Evolutionary conservation across 2,797 vertebrate species (phyloP).

Genomic region (Leptoclinus maculatus): DNA sequence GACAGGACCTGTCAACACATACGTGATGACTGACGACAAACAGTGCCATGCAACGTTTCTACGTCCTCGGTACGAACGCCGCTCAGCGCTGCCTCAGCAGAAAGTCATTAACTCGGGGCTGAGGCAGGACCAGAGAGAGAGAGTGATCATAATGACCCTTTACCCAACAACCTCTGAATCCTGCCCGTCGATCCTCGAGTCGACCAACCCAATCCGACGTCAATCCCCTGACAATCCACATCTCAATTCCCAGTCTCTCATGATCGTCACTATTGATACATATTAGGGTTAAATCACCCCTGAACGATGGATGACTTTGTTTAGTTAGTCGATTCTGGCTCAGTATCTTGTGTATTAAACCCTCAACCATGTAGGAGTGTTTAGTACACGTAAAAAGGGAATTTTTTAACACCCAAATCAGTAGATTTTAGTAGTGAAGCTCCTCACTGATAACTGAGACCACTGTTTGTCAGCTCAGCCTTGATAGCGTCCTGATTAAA

Average conservation of each 20-base stretch:
- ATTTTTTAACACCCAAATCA: background rate
- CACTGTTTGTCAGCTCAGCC: background rate
- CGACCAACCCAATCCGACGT: constrained; percentile 28
- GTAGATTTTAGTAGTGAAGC: background rate
- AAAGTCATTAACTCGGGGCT: constrained; percentile 26
- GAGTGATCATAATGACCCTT: constrained; percentile 23
- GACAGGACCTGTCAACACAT: constrained; percentile 61
- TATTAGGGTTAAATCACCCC: constrained; percentile 47
- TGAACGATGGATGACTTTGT: constrained; percentile 62
- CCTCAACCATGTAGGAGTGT: background rate
- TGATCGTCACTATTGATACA: constrained; percentile 30
- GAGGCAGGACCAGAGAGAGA: constrained; percentile 30
- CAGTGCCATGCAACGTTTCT: constrained; percentile 44
- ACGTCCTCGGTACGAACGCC: constrained; percentile 20
- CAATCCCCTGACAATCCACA: constrained; percentile 32
- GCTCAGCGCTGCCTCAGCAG: background rate
- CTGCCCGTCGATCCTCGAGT: constrained; percentile 44
- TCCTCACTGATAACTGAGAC: background rate
- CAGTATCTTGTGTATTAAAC: background rate
- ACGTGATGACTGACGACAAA: constrained; percentile 50
- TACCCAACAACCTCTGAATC: constrained; percentile 48
- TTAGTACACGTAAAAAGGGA: background rate
- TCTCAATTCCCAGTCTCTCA: constrained; percentile 37
- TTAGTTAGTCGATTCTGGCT: constrained; percentile 15
- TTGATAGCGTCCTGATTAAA: background rate